Conservation (phyloP, 2,797 vertebrate species). For the Onychomys torridus region DNA sequence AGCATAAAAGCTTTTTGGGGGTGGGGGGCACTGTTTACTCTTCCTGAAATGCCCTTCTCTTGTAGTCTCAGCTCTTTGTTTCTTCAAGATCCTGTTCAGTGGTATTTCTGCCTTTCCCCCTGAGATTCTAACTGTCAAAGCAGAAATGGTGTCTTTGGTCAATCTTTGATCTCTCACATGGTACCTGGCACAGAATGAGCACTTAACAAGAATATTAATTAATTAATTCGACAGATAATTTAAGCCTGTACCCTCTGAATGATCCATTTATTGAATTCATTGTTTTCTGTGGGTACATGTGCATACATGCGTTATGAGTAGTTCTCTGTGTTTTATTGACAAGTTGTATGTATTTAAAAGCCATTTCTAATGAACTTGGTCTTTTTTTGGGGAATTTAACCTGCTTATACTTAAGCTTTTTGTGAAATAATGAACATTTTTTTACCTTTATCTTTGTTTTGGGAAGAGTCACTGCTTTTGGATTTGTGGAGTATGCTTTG, state of each 20-base stretch:
- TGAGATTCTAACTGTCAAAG: slow-evolving; percentile 4
- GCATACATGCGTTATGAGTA: background rate
- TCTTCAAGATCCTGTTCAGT: background rate
- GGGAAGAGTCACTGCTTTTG: background rate
- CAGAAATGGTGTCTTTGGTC: background rate
- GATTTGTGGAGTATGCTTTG: slow-evolving; percentile 15
- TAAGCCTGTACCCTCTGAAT: background rate
- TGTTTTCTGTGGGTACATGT: background rate
- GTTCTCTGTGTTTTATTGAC: background rate
- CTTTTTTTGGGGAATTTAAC: slow-evolving; percentile 3
- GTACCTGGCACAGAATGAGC: background rate
- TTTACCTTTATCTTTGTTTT: background rate
- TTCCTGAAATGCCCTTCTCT: background rate
- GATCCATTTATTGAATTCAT: background rate
- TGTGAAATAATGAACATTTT: slow-evolving; percentile 3
- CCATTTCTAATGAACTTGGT: slow-evolving; percentile 31
- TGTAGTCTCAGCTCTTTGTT: background rate
- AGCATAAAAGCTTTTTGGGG: background rate
- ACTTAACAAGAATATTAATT: background rate
- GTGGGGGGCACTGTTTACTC: background rate
- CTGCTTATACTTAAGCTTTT: slow-evolving; percentile 28
- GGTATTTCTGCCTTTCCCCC: background rate
- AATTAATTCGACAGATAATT: background rate
- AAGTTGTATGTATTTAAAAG: slow-evolving; percentile 40
- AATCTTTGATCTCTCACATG: background rate